Evolutionary conservation across 2,888 invertebrate species (phyloP).

Genomic region (Papilio demoleus): DNA sequence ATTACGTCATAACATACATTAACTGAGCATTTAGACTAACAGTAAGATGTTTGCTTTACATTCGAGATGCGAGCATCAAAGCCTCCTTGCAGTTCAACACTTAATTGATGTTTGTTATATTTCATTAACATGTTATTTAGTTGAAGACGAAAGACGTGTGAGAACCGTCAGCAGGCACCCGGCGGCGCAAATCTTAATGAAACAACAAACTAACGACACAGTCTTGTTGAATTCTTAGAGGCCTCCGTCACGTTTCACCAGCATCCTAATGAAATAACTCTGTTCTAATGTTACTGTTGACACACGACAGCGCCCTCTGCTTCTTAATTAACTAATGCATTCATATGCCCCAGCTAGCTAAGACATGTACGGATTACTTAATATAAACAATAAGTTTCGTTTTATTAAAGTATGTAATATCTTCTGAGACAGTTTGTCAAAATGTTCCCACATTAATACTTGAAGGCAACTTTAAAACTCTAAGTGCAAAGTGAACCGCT

Average conservation of each 20-base stretch:
- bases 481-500: not conserved
- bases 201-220: constrained; percentile 25
- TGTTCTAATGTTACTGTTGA: constrained; percentile 21
- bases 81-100: constrained; percentile 4
- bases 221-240: constrained; percentile 28
- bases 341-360: constrained; percentile 26
- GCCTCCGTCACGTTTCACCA: constrained; percentile 21
- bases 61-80: constrained; percentile 1
- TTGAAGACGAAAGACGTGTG: constrained; percentile 1
- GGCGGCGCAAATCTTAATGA: constrained; percentile 14
- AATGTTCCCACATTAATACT: not conserved
- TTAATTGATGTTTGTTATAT: constrained; percentile 23
- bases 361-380: constrained; percentile 6
- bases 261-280: constrained; percentile 33
- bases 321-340: constrained; percentile 39
- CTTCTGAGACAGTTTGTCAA: constrained; percentile 1
- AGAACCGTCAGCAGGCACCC: constrained; percentile 2
- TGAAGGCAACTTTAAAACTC: not conserved
- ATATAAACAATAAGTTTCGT: not conserved
- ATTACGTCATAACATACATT: not conserved
- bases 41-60: not conserved
- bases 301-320: constrained; percentile 26
- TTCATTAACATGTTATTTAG: constrained; percentile 16
- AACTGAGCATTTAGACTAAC: not conserved
- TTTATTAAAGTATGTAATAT: not conserved